Evolutionary conservation across 2,113 vertebrate species (phyloP).

Genomic region (Cyprinodon variegatus): DNA sequence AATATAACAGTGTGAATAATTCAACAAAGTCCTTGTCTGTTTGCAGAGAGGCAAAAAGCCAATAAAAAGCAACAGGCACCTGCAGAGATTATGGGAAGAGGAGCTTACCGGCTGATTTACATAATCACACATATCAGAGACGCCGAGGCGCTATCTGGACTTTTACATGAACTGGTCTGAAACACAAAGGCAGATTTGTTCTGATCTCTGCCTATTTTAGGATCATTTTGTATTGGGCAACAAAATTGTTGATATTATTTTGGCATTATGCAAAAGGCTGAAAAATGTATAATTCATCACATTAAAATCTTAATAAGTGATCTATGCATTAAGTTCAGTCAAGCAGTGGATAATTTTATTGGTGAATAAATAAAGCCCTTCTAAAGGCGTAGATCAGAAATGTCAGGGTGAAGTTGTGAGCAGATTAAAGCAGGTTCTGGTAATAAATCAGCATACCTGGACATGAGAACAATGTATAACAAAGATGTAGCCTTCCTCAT

Average conservation of each 20-base stretch:
- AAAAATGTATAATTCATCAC: too few relatives aligned
- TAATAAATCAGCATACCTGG: too few relatives aligned
- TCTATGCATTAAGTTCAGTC: neutral
- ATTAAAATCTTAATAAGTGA: too few relatives aligned
- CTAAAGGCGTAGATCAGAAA: too few relatives aligned
- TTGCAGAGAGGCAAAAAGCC: slow-evolving; percentile 37
- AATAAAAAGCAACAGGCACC: slow-evolving; percentile 23
- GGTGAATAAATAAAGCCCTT: too few relatives aligned
- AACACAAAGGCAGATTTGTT: neutral
- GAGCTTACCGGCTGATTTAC: slow-evolving; percentile 33
- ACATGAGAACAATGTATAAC: too few relatives aligned
- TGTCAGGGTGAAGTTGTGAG: too few relatives aligned
- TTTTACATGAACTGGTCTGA: neutral
- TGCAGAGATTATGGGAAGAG: slow-evolving; percentile 50
- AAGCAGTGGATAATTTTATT: neutral
- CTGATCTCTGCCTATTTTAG: neutral
- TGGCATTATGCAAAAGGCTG: too few relatives aligned
- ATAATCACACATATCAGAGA: slow-evolving; percentile 55
- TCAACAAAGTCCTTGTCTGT: slow-evolving; percentile 8
- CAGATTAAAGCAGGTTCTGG: too few relatives aligned
- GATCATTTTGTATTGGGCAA: slow-evolving; percentile 3
- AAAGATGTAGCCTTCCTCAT: neutral
- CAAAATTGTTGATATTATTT: too few relatives aligned
- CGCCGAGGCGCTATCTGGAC: neutral
- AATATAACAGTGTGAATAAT: neutral